Conservation (phyloP, 64 coral and sea anemone species). For the Dendrophyllia cribrosa region DNA sequence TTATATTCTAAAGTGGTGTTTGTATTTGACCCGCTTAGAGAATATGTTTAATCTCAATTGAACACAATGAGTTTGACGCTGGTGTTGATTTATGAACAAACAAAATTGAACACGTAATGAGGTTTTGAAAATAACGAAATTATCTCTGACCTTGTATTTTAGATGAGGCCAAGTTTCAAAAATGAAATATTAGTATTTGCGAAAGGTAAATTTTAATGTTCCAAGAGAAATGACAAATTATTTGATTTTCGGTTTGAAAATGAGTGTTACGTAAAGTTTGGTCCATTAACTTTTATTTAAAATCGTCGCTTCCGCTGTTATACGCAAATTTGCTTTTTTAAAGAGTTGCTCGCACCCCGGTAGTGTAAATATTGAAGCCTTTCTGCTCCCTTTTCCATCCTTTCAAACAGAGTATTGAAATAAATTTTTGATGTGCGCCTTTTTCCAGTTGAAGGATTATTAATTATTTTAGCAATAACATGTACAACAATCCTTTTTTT, state of each 20-base stretch:
- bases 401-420: too few relatives aligned
- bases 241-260: not conserved
- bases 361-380: not conserved
- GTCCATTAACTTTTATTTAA: constrained; percentile 42
- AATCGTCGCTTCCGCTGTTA: constrained; percentile 30
- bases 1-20: constrained; percentile 21
- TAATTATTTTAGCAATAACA: too few relatives aligned
- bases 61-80: not conserved
- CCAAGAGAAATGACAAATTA: not conserved
- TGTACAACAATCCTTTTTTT: too few relatives aligned
- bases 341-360: not conserved
- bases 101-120: constrained; percentile 16
- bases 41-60: not conserved
- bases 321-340: constrained; percentile 28
- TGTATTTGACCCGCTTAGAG: constrained; percentile 15
- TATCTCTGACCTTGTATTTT: not conserved
- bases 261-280: not conserved
- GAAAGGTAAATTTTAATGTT: not conserved
- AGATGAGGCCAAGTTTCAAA: not conserved
- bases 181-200: not conserved
- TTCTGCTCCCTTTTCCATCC: not conserved
- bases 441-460: too few relatives aligned
- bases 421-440: not conserved
- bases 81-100: constrained; percentile 21
- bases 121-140: constrained; percentile 17